Conservation (phyloP, 1,140 invertebrate genomes). For the Metopolophium dirhodum region DNA sequence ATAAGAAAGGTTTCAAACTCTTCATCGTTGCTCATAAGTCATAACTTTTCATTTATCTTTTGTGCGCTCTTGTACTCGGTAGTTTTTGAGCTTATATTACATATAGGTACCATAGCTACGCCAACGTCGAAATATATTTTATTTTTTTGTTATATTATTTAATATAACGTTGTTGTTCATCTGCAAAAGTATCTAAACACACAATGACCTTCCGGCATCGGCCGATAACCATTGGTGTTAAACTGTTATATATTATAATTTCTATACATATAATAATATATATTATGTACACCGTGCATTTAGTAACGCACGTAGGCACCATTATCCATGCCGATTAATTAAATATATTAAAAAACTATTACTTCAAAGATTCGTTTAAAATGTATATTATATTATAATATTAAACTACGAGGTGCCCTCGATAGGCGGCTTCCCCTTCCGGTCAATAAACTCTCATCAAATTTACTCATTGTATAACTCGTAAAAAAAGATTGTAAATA, state of each 20-base stretch:
- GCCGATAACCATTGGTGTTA: not conserved
- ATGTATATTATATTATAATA: not conserved
- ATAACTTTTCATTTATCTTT: conserved; percentile 51
- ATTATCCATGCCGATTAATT: not conserved
- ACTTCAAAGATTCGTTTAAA: not conserved
- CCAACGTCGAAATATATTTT: not conserved
- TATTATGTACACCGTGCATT: not conserved
- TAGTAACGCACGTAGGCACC: not conserved
- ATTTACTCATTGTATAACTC: no score
- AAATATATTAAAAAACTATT: not conserved
- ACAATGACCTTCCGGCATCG: not conserved
- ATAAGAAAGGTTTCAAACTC: conserved; percentile 31
- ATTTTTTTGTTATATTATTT: not conserved
- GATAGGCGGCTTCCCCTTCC: no score
- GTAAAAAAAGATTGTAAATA: no score
- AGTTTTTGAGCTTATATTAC: conserved; percentile 1
- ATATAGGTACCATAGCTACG: not conserved
- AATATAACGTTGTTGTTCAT: not conserved
- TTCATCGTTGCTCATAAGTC: not conserved
- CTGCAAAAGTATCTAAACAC: not conserved
- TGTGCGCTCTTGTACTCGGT: not conserved
- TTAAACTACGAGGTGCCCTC: no score
- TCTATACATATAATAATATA: not conserved
- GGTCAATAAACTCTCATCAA: no score
- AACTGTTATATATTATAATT: not conserved